Conservation (phyloP, 2,888 invertebrate species). For the Drosophila histrio region DNA sequence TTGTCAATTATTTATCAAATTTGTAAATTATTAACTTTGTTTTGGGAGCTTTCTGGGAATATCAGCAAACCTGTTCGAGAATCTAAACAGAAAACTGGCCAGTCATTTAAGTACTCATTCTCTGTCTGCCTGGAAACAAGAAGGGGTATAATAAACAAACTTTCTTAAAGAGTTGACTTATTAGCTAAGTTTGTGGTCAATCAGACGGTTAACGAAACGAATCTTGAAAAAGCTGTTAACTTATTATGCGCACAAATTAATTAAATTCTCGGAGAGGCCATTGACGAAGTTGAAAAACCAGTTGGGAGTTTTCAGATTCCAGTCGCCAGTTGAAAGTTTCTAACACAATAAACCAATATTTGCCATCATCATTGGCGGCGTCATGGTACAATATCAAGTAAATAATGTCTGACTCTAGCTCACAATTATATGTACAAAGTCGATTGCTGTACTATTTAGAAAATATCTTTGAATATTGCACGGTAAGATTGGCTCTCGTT, state of each 20-base stretch:
- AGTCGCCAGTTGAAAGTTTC: slow-evolving; percentile 49
- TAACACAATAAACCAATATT: slow-evolving; percentile 51
- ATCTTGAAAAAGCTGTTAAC: slow-evolving; percentile 34
- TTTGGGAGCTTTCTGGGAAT: slow-evolving; percentile 38
- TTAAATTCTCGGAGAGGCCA: slow-evolving; percentile 48
- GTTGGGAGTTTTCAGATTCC: slow-evolving; percentile 49
- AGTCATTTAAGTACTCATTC: background rate
- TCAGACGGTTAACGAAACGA: slow-evolving; percentile 35
- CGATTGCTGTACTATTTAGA: background rate
- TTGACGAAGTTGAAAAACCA: slow-evolving; percentile 57
- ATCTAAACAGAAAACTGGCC: slow-evolving; percentile 2
- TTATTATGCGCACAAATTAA: slow-evolving; percentile 61
- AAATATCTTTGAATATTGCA: background rate
- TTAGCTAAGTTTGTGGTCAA: slow-evolving; percentile 49
- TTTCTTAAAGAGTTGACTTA: slow-evolving; percentile 53
- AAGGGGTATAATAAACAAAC: slow-evolving; percentile 30
- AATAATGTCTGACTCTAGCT: slow-evolving; percentile 1
- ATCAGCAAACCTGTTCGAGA: slow-evolving; percentile 6
- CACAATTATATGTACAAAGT: slow-evolving; percentile 1
- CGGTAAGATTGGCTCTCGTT: background rate
- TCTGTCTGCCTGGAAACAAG: slow-evolving; percentile 27
- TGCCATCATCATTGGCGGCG: slow-evolving; percentile 35
- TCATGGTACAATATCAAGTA: slow-evolving; percentile 1
- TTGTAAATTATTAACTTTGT: slow-evolving; percentile 11
- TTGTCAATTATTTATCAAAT: slow-evolving; percentile 15